Evolutionary conservation across 2,888 invertebrate genomes (phyloP).

Genomic region (Gymnosoma rotundatum): DNA sequence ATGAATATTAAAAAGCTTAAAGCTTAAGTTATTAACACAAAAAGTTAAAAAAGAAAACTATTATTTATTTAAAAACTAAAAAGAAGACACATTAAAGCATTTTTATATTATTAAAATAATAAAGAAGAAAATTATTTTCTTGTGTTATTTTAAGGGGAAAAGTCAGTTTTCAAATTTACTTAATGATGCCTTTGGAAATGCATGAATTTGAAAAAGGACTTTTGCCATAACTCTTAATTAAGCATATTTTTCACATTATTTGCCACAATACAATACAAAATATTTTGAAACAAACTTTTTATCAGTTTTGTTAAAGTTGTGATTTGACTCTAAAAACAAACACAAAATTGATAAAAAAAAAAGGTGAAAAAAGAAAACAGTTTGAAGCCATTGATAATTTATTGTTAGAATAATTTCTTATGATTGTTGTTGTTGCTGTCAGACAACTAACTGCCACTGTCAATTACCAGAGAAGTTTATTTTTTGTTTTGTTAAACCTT

Average conservation of each 20-base stretch:
- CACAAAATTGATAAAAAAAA: neutral
- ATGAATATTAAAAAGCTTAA: slow-evolving; percentile 49
- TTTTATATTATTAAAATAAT: slow-evolving; percentile 39
- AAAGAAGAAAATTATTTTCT: slow-evolving; percentile 40
- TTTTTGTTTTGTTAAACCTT: neutral
- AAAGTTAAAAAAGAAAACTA: slow-evolving; percentile 24
- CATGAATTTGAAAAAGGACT: slow-evolving; percentile 48
- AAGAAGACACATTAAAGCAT: slow-evolving; percentile 67
- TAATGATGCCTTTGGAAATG: neutral
- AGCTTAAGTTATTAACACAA: slow-evolving; percentile 52
- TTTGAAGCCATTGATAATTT: neutral
- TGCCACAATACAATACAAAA: slow-evolving; percentile 45
- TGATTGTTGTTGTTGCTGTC: neutral
- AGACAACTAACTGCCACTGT: neutral
- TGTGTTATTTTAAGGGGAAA: slow-evolving; percentile 29
- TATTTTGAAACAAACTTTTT: slow-evolving; percentile 25
- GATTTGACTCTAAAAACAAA: neutral
- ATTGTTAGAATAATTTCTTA: no score
- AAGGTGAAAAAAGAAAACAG: neutral
- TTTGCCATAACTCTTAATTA: slow-evolving; percentile 30
- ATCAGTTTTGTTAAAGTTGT: neutral
- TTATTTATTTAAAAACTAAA: slow-evolving; percentile 44
- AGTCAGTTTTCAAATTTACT: slow-evolving; percentile 49
- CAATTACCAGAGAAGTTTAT: slow-evolving; percentile 14
- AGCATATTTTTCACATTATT: slow-evolving; percentile 11